Evolutionary conservation across 2,888 invertebrate species (phyloP), one percentile per base, ranked within the genome.

Genomic region (Zygogramma bicolorata): DNA sequence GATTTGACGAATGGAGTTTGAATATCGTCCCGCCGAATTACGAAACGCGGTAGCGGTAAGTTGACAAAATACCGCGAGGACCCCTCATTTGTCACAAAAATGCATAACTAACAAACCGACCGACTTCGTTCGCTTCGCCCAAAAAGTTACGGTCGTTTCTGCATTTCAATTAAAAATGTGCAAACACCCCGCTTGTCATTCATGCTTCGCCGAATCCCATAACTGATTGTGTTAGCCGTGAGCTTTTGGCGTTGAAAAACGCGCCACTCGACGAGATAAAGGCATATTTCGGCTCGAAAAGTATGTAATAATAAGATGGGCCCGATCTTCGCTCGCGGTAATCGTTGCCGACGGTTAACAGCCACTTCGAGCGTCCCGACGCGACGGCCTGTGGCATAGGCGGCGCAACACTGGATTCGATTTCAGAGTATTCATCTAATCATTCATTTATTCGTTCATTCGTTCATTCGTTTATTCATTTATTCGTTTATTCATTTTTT

Each of bases 91-190:
- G 82, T 83, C 80, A 82, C 81, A 85, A 85, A 85, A 85, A 85
- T 85, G 84, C 84, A 85, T 85, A 83, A 81, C 84, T 85, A 86
- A 85, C 85, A 85, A 85, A 84, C 84, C 85, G 81, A 84, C 84
- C 85, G 81, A 67, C 78, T 20, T n/a, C 10, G 75, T 79, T 79
- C 79, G 80, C 79, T 77, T 79, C 75, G 63, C 27, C 63, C 77
- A 76, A 79, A 79, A 80, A 78, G 77, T 78, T 78, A 73, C 75
- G 70, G 75, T 72, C 72, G 77, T 81, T 82, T 81, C 83, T 84
- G 82, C 81, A 81, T 85, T 85, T 85, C 85, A 85, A 85, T 84
- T 84, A 84, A 85, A 84, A 84, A 84, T 83, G 84, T 83, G 82
- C 84, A 84, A 85, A 85, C 84, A 85, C 81, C 83, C 83, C 80